Conservation (phyloP, 1,140 invertebrate species). For the Lordiphosa stackelbergi region DNA sequence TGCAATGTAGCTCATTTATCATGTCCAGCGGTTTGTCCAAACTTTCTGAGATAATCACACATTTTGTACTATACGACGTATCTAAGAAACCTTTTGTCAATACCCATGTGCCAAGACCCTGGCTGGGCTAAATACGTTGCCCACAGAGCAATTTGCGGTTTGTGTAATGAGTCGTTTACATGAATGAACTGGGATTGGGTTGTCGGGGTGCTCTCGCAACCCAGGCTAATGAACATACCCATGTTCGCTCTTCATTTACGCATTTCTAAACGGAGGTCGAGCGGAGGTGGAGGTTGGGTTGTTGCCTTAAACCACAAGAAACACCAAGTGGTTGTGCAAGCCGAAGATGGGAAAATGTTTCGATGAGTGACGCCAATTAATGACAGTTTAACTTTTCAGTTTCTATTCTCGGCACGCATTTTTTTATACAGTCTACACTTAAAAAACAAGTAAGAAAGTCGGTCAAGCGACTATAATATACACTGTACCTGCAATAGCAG, state of each 20-base stretch:
- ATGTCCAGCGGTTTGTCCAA: constrained; percentile 34
- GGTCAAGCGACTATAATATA: too few relatives aligned
- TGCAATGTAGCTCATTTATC: constrained; percentile 55
- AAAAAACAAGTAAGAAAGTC: too few relatives aligned
- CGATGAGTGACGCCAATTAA: neutral
- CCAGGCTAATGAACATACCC: constrained; percentile 43
- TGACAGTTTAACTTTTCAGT: neutral
- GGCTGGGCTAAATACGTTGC: constrained; percentile 33
- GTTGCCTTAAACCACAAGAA: constrained; percentile 1
- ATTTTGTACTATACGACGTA: constrained; percentile 43
- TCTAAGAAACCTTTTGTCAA: constrained; percentile 44
- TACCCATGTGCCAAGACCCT: neutral
- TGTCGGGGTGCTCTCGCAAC: neutral
- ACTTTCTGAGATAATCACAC: constrained; percentile 48
- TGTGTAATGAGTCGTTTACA: constrained; percentile 64
- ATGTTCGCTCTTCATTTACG: constrained; percentile 34
- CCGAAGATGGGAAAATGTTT: constrained; percentile 1
- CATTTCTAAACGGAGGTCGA: constrained; percentile 5
- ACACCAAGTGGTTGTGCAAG: neutral
- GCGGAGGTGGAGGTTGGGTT: neutral
- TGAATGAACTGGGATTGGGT: constrained; percentile 14
- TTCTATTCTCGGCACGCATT: too few relatives aligned
- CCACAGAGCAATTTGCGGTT: constrained; percentile 46
- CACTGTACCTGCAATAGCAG: too few relatives aligned
- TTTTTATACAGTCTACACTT: too few relatives aligned